Evolutionary conservation across 2,888 invertebrate genomes (phyloP).

Genomic region (Synanthedon myopaeformis): DNA sequence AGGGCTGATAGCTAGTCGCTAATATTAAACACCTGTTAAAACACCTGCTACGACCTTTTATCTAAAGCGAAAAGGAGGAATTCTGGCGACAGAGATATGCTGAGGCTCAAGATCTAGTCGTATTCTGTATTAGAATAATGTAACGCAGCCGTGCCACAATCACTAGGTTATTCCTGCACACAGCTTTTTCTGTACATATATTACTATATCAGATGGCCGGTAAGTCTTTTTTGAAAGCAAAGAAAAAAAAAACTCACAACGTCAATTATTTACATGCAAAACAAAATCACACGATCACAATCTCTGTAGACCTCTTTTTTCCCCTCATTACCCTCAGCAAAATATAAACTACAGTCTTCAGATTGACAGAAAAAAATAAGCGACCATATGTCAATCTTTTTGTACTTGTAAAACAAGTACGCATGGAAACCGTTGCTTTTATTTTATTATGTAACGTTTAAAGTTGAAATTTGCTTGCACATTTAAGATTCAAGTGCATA

Average conservation of each 20-base stretch:
- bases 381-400: conserved; percentile 48
- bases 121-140: no score
- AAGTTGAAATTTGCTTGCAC: conserved; percentile 13
- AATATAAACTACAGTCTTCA: conserved; percentile 30
- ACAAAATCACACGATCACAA: conserved; percentile 12
- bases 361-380: conserved; percentile 33
- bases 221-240: no score
- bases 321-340: conserved; percentile 33
- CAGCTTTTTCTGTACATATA: no score
- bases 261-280: conserved; percentile 12
- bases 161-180: no score
- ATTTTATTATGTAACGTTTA: conserved; percentile 6
- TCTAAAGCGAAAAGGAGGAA: no score
- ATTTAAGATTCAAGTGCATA: conserved; percentile 9
- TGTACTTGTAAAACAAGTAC: conserved; percentile 13
- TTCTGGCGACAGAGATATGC: no score
- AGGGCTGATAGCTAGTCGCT: no score
- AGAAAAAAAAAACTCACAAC: background rate
- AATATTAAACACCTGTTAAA: no score
- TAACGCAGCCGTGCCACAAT: no score
- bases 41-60: no score
- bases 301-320: conserved; percentile 19
- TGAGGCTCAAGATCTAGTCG: no score
- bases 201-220: no score
- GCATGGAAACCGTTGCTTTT: background rate